Base-by-base conservation (phyloP, 2,113 vertebrate species). In the Aegotheles bennettii region DNA sequence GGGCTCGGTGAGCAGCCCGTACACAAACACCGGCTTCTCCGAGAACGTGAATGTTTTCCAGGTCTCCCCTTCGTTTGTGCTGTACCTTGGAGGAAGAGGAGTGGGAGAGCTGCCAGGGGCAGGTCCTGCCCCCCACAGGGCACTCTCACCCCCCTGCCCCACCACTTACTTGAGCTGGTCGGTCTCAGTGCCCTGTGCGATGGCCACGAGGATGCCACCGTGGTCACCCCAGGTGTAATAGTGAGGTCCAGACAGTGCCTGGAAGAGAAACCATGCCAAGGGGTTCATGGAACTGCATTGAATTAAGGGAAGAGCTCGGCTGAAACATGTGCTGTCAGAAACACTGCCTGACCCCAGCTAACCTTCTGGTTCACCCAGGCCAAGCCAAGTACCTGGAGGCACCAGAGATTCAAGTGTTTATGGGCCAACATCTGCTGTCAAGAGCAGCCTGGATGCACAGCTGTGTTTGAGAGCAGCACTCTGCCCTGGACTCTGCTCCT, bases 201-300 rank as follows among this genome's bases (percentile, higher is more conserved):
- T 99, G 26, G 99, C 99, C 98, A 99, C 97, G 17, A 99, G 98
- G 91, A 99, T 98, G 10, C 99, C 99, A 2, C 99, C 99, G 0
- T 99, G 99, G 93, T 99, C 99, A 0, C 99, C 99, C 99, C 99
- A 99, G 0, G 99, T 99, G 80, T 99, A 99, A 95, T 99, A 99
- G 91, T 99, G 99, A 76, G 99, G 99, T 54, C 99, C 99, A 11
- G 99, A 98, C 67, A 99, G 98, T 0, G 99, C 98, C 99, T 99
- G 93, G n/a, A 92, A 96, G 47, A 94, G 91, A 96, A 57, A 77
- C 2, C 3, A 53, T 18, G 63, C 85, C 6, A 25, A 83, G 57
- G 31, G 71, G 16, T 16, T 11, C 17, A 20, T 24, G 43, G 70
- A 89, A 65, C 57, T 3, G 3, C 21, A 54, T 57, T 16, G 42